Evolutionary conservation across 2,113 vertebrate species (phyloP).

Genomic region (Semnornis frantzii): DNA sequence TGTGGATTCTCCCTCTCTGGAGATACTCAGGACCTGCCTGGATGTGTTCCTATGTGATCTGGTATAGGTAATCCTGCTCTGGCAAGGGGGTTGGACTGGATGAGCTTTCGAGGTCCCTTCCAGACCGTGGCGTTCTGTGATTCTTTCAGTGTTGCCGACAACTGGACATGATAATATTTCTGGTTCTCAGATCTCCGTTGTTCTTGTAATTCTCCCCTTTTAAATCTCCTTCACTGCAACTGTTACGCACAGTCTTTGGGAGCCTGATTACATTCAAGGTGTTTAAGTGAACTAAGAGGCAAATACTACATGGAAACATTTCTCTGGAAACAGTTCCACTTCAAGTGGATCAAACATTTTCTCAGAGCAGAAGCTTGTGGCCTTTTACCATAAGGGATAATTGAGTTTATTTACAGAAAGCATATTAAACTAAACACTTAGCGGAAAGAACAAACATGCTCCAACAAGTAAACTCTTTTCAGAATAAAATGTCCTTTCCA

Average conservation of each 20-base stretch:
- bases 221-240: not conserved
- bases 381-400: not conserved
- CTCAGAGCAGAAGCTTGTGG: not conserved
- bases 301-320: not conserved
- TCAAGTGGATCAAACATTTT: not conserved
- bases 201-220: not conserved
- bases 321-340: not conserved
- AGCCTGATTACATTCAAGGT: not conserved
- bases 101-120: too few relatives aligned
- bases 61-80: too few relatives aligned
- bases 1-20: too few relatives aligned
- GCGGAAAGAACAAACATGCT: not conserved
- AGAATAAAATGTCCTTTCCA: not conserved
- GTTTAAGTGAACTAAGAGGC: not conserved
- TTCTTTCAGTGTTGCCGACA: not conserved
- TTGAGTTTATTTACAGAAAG: not conserved
- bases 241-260: not conserved
- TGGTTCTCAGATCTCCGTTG: not conserved
- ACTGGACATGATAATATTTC: not conserved
- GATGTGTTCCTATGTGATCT: too few relatives aligned
- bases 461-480: not conserved
- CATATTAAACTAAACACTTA: not conserved
- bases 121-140: too few relatives aligned
- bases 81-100: too few relatives aligned
- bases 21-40: too few relatives aligned